Percentiles rank a stretch among this genome's conserved stretches.
phyloP scores from a whole-genome alignment of 2,888 invertebrate species.

The Drosophila mercatorum region DNA sequence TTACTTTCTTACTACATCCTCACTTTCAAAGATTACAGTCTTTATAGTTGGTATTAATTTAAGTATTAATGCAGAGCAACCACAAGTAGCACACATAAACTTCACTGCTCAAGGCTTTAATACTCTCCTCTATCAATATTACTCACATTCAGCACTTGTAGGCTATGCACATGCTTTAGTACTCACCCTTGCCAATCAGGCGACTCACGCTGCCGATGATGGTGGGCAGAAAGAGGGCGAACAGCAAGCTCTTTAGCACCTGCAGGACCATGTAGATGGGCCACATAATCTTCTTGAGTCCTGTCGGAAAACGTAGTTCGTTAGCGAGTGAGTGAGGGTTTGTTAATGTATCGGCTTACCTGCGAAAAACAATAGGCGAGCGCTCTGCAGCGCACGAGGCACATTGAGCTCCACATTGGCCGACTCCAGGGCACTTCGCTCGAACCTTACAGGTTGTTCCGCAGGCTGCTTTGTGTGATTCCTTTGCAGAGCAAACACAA shows the following conservation, averaged over 20 bases:
- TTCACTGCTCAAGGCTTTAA: not conserved
- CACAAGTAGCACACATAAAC: not conserved
- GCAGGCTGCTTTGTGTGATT: constrained; percentile 83
- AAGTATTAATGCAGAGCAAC: not conserved
- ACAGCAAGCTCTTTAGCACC: constrained; percentile 91
- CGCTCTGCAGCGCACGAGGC: constrained; percentile 86
- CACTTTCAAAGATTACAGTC: not conserved
- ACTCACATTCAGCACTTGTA: too few relatives aligned
- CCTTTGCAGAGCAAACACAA: constrained; percentile 73
- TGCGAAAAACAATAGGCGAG: constrained; percentile 87
- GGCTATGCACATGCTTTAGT: not conserved
- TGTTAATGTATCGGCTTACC: constrained; percentile 84
- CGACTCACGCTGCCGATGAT: constrained; percentile 93
- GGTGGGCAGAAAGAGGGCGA: constrained; percentile 94
- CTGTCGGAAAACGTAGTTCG: constrained; percentile 87
- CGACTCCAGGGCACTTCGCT: constrained; percentile 84
- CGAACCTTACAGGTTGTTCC: constrained; percentile 84
- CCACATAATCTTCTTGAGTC: constrained; percentile 92
- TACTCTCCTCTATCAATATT: not conserved
- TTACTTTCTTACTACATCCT: not conserved
- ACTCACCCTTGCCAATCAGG: constrained; percentile 91
- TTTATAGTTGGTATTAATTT: not conserved
- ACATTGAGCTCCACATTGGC: constrained; percentile 87
- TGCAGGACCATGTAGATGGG: constrained; percentile 93
- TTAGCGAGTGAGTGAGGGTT: not conserved